Percentiles rank a stretch among this genome's conserved stretches.
These are phyloP conservation scores for Schlechtendalia chinensis DNA, from an alignment of 1,140 invertebrate species.

Conservation along the genomic window DNA sequence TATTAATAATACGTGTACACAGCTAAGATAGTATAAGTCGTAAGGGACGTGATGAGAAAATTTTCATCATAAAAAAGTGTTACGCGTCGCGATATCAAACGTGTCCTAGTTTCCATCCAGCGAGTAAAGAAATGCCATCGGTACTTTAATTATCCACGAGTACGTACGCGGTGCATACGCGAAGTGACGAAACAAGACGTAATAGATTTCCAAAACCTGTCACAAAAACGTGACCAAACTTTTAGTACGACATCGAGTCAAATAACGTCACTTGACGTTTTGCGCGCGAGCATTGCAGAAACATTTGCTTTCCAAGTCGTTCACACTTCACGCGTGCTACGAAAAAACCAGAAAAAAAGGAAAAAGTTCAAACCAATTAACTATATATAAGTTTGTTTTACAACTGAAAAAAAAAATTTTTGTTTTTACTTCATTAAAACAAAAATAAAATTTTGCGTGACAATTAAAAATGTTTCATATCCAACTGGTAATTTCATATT, in stretches of 20 bases:
- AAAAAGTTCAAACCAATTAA: slow-evolving; percentile 9
- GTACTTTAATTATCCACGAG: slow-evolving; percentile 1
- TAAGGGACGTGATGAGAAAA: too few species aligned
- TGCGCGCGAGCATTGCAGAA: background rate
- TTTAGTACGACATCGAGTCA: slow-evolving; percentile 29
- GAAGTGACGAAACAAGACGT: background rate
- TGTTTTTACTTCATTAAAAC: too few species aligned
- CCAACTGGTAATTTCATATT: too few species aligned
- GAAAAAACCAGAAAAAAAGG: background rate
- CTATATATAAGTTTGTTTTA: background rate
- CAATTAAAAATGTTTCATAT: too few species aligned
- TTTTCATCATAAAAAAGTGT: too few species aligned
- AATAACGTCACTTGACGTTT: slow-evolving; percentile 33
- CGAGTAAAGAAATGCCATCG: background rate
- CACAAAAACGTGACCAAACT: slow-evolving; percentile 46
- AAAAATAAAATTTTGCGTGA: too few species aligned
- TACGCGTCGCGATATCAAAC: too few species aligned
- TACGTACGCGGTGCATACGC: too few species aligned
- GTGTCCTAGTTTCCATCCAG: background rate
- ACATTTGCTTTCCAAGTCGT: background rate
- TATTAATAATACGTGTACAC: too few species aligned
- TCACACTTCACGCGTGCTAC: background rate
- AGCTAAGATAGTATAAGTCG: too few species aligned
- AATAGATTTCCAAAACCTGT: background rate
- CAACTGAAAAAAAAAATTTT: background rate